A percentile compares a stretch with the other conserved stretches of the same genome.
Conservation (phyloP, 2,113 vertebrate species). For the Anas platyrhynchos region DNA sequence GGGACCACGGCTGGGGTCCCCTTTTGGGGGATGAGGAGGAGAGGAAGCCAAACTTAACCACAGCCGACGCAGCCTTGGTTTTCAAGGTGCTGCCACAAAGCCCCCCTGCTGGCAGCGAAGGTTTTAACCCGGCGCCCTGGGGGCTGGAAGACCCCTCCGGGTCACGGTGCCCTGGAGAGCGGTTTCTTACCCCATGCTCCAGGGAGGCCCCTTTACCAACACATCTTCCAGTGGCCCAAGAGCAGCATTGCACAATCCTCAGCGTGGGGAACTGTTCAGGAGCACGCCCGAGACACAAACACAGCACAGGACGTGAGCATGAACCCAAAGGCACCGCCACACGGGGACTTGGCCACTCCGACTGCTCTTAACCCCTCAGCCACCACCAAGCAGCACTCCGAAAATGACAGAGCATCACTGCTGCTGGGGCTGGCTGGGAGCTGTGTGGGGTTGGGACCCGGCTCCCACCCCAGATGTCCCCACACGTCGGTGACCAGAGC, state of each 20-base stretch:
- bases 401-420: neutral
- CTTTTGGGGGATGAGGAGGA: neutral
- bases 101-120: neutral
- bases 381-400: neutral
- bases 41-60: neutral
- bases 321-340: neutral
- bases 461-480: neutral
- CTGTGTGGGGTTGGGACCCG: neutral
- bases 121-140: neutral
- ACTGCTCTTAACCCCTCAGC: rapidly evolving
- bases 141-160: neutral
- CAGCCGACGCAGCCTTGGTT: neutral
- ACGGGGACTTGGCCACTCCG: rapidly evolving
- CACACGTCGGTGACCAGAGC: rapidly evolving
- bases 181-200: neutral
- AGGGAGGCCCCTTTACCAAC: neutral
- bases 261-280: neutral
- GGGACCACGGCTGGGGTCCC: neutral
- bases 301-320: rapidly evolving
- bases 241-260: neutral
- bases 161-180: rapidly evolving
- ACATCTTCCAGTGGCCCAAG: neutral
- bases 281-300: neutral
- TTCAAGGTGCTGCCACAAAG: neutral
- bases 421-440: neutral